A percentile compares a stretch with the other conserved stretches of the same genome.
Evolutionary conservation across 2,888 invertebrate genomes (phyloP).

Genomic region (Eulithis prunata): DNA sequence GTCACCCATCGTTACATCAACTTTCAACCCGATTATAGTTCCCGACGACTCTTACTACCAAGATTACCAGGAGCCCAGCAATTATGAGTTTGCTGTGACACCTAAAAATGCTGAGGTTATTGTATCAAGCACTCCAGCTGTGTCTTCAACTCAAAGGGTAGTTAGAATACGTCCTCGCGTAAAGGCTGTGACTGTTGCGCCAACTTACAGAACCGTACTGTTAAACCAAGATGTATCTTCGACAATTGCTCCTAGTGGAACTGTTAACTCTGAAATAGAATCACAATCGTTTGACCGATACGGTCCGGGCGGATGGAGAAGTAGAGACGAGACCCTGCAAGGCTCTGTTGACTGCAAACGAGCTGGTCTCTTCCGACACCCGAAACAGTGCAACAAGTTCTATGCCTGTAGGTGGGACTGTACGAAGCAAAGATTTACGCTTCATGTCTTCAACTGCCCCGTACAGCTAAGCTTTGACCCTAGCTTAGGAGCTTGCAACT

Average conservation of each 20-base stretch:
- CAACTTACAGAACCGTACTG: conserved; percentile 72
- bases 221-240: conserved; percentile 68
- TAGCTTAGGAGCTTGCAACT: conserved; percentile 90
- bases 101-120: conserved; percentile 58
- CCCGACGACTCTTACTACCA: conserved; percentile 79
- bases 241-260: conserved; percentile 48
- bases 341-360: conserved; percentile 86
- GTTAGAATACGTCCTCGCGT: conserved; percentile 66
- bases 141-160: conserved; percentile 63
- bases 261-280: conserved; percentile 56
- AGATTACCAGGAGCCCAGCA: conserved; percentile 67
- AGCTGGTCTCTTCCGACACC: conserved; percentile 87
- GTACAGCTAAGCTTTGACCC: conserved; percentile 91
- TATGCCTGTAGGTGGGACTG: conserved; percentile 93
- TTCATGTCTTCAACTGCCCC: conserved; percentile 91
- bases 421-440: conserved; percentile 89
- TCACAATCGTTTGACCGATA: conserved; percentile 84
- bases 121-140: conserved; percentile 64
- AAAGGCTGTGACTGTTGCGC: conserved; percentile 72
- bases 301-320: conserved; percentile 86
- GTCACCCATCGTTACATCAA: conserved; percentile 65
- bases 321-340: conserved; percentile 84
- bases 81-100: conserved; percentile 58
- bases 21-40: conserved; percentile 78
- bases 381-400: conserved; percentile 92